These are phyloP conservation scores for Oceanodroma leucorhoa DNA, from an alignment of 2,797 vertebrate genomes.

Conservation along the genomic window DNA sequence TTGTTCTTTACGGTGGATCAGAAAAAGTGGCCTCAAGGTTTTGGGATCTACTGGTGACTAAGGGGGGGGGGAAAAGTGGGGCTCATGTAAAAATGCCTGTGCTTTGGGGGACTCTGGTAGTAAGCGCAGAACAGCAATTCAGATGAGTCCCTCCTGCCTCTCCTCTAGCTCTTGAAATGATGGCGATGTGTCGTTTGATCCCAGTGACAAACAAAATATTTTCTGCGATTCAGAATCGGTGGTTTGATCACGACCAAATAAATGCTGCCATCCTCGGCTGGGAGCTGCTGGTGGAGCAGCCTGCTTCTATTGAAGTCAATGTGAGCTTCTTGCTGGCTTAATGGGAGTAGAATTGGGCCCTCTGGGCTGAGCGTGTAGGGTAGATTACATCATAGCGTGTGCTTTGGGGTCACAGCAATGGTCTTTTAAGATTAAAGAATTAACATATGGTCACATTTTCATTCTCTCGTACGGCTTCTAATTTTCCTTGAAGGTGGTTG, in stretches of 20 bases:
- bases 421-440: not conserved
- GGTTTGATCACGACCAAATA: not conserved
- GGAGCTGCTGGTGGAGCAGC: not conserved
- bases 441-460: not conserved
- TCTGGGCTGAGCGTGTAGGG: not conserved
- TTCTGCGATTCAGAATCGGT: rapidly evolving
- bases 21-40: not conserved
- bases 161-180: not conserved
- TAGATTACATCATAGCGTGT: not conserved
- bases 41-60: not conserved
- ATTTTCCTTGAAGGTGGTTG: not conserved
- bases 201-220: not conserved
- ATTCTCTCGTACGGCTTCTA: not conserved
- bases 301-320: not conserved
- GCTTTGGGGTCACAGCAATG: not conserved
- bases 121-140: not conserved
- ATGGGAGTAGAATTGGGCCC: not conserved
- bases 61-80: too few species aligned
- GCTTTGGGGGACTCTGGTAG: not conserved
- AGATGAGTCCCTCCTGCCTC: not conserved
- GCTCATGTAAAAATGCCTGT: not conserved
- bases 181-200: not conserved
- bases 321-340: not conserved
- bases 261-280: not conserved
- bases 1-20: not conserved